These are phyloP conservation scores for Drosophila tripunctata DNA, from an alignment of 2,888 invertebrate genomes.

Conservation along the genomic window DNA sequence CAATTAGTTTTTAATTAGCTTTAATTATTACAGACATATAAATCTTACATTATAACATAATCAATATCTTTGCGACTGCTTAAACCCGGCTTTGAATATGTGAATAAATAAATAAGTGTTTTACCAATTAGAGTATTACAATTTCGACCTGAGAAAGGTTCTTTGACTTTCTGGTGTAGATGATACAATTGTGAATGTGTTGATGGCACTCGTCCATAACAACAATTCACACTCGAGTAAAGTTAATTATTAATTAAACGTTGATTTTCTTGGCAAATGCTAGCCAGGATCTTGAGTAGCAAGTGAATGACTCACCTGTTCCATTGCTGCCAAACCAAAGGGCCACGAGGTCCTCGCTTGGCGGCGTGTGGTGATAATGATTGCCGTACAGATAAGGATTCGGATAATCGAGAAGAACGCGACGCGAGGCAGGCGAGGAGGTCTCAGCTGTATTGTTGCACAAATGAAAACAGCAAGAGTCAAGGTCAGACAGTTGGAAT, in stretches of 20 bases:
- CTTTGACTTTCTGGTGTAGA: no score
- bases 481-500: no score
- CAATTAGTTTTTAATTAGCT: no score
- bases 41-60: no score
- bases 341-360: conserved; percentile 91
- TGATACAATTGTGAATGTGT: conserved; percentile 35
- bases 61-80: no score
- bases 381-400: conserved; percentile 84
- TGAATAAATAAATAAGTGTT: no score
- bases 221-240: conserved; percentile 61
- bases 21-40: no score
- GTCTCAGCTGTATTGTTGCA: conserved; percentile 81
- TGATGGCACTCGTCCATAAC: conserved; percentile 45
- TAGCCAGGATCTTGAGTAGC: neutral
- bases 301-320: conserved; percentile 85
- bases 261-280: conserved; percentile 36
- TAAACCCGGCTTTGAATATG: no score
- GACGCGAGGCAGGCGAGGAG: conserved; percentile 84
- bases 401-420: conserved; percentile 84
- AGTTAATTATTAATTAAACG: conserved; percentile 65
- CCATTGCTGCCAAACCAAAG: conserved; percentile 89
- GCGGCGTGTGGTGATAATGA: conserved; percentile 85
- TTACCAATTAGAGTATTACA: neutral
- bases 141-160: neutral
- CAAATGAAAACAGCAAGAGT: neutral